These are phyloP conservation scores for Odontothrips loti DNA, from an alignment of 2,888 invertebrate genomes.

Conservation along the genomic window DNA sequence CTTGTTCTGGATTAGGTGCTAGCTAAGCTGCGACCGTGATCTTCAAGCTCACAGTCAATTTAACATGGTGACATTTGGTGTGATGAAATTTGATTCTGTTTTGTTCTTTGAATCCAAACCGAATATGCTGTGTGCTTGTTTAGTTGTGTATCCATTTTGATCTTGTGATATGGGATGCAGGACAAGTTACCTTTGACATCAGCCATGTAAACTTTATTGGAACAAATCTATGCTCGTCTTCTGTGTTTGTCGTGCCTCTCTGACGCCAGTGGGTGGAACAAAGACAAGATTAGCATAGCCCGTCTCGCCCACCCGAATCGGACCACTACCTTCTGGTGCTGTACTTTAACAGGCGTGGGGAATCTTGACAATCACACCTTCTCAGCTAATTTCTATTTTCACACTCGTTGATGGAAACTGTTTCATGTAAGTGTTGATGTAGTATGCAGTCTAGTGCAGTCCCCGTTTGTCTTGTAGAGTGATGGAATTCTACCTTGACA, in stretches of 20 bases:
- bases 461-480: background rate
- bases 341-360: no score
- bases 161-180: background rate
- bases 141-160: background rate
- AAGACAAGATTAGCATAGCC: no score
- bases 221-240: no score
- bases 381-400: no score
- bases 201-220: background rate
- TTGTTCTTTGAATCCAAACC: background rate
- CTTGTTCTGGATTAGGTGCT: constrained; percentile 11
- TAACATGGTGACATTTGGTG: background rate
- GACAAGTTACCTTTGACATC: background rate
- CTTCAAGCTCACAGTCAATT: background rate
- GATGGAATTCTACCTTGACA: background rate
- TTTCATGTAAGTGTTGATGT: no score
- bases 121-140: constrained; percentile 2
- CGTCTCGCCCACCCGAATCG: no score
- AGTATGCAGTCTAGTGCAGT: no score
- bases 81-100: background rate
- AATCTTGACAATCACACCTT: no score
- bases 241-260: no score
- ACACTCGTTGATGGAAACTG: no score
- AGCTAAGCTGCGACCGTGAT: constrained; percentile 11
- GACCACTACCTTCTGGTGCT: no score
- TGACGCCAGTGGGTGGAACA: no score